A percentile compares a stretch with the other conserved stretches of the same genome.
phyloP scores from a whole-genome alignment of 2,113 vertebrate genomes.

The Sinocyclocheilus rhinocerous region DNA sequence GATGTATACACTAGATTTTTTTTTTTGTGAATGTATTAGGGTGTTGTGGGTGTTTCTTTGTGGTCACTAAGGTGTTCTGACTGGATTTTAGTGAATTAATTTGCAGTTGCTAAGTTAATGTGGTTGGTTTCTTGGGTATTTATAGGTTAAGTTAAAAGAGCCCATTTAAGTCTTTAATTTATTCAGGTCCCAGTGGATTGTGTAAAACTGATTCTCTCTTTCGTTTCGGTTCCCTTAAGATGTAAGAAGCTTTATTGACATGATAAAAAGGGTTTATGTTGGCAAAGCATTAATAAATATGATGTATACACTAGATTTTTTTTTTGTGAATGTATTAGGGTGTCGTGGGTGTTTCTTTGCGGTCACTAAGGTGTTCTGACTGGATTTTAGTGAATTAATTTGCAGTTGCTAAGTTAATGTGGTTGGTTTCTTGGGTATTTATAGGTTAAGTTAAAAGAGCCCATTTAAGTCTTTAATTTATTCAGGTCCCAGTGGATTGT shows the following conservation, averaged over 20 bases:
- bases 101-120: background rate
- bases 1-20: constrained; percentile 49
- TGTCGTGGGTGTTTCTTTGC: background rate
- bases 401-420: background rate
- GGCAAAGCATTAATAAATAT: background rate
- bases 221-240: background rate
- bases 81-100: background rate
- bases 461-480: too few relatives aligned
- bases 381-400: background rate
- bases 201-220: too few relatives aligned
- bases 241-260: background rate
- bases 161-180: too few relatives aligned
- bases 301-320: constrained; percentile 49
- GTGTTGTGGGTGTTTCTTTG: background rate
- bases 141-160: background rate
- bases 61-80: background rate
- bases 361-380: background rate
- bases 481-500: background rate
- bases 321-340: constrained; percentile 24
- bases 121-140: background rate
- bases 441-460: background rate
- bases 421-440: background rate
- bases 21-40: constrained; percentile 27
- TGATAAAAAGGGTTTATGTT: constrained; percentile 17
- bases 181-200: background rate